These are phyloP conservation scores for Antechinus stuartii DNA, from an alignment of 2,113 vertebrate genomes.

Conservation along the genomic window DNA sequence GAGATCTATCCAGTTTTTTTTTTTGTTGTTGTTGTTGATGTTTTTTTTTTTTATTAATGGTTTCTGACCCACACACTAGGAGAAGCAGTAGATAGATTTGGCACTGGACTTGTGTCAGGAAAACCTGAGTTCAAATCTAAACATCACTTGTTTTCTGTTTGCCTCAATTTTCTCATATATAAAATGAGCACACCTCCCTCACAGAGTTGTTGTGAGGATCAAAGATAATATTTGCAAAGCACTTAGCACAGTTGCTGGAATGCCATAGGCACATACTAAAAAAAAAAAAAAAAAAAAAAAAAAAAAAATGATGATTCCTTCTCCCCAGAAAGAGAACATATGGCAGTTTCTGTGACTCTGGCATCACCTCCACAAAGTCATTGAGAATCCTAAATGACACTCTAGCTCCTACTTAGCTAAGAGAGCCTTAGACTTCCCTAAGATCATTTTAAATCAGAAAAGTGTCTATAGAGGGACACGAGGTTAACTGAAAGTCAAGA, in stretches of 20 bases:
- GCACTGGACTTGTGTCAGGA: neutral
- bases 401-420: neutral
- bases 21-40: no score
- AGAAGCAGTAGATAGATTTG: neutral
- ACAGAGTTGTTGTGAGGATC: neutral
- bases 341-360: neutral
- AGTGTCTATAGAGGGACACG: conserved; percentile 35
- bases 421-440: conserved; percentile 32
- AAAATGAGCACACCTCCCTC: neutral
- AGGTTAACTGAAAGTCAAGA: conserved; percentile 64
- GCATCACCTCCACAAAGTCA: neutral
- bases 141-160: neutral
- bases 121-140: neutral
- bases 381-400: neutral
- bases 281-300: neutral
- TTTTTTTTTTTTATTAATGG: no score
- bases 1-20: no score
- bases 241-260: neutral
- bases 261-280: neutral
- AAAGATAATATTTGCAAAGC: neutral
- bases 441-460: conserved; percentile 62
- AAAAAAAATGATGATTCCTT: neutral
- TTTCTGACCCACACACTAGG: neutral
- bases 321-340: neutral
- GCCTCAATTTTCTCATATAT: neutral